phyloP scores from a whole-genome alignment of 2,888 invertebrate species.

The Conchocele bisecta region DNA sequence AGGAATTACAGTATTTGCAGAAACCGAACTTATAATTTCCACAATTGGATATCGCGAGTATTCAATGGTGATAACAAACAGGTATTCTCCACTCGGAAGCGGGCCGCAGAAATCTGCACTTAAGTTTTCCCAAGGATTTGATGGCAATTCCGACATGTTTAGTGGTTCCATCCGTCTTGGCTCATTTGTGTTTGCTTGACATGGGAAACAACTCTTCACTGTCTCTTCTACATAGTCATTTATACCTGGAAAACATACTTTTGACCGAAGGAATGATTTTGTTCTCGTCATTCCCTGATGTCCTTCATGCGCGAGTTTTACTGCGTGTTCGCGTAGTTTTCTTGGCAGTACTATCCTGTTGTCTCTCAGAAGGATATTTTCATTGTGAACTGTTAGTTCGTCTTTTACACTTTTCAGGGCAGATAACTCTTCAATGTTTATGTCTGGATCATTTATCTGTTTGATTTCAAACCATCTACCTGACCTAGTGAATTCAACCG shows the following conservation, averaged over 20 bases:
- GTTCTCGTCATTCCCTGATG: slow-evolving; percentile 60
- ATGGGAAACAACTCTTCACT: slow-evolving; percentile 36
- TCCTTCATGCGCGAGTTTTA: slow-evolving; percentile 59
- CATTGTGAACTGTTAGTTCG: slow-evolving; percentile 36
- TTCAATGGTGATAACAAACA: neutral
- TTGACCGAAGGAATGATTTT: slow-evolving; percentile 54
- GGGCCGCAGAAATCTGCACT: slow-evolving; percentile 51
- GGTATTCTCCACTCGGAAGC: slow-evolving; percentile 26
- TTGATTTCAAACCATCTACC: slow-evolving; percentile 47
- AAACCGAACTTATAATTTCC: slow-evolving; percentile 25
- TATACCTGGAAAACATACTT: slow-evolving; percentile 62
- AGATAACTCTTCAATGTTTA: slow-evolving; percentile 25
- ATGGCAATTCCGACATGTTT: slow-evolving; percentile 46
- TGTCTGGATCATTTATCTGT: slow-evolving; percentile 18
- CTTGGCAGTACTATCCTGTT: slow-evolving; percentile 36
- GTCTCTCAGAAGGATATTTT: slow-evolving; percentile 31
- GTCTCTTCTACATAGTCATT: slow-evolving; percentile 39
- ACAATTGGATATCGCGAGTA: slow-evolving; percentile 45
- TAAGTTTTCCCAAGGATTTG: slow-evolving; percentile 32
- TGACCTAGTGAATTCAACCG: slow-evolving; percentile 31
- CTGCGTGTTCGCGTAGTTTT: slow-evolving; percentile 30
- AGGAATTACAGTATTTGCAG: slow-evolving; percentile 9
- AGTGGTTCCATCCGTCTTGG: slow-evolving; percentile 58
- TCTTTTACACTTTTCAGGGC: slow-evolving; percentile 30
- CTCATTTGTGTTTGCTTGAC: slow-evolving; percentile 17